Conservation (phyloP, 2,797 vertebrate genomes). For the Bufotes viridis region DNA sequence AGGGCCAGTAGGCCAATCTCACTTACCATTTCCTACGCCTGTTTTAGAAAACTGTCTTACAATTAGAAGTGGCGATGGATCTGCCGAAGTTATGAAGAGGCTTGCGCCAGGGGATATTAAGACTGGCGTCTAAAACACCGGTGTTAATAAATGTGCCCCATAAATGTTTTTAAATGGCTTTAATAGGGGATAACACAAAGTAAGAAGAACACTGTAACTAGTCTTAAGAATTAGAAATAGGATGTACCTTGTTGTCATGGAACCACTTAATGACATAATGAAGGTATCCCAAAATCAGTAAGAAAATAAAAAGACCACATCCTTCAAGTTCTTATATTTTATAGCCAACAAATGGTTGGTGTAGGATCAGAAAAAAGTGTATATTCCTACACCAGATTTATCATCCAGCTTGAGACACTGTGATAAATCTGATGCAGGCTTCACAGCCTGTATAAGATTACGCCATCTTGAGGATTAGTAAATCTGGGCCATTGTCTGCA, state of each 20-base stretch:
- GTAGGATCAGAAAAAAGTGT: no score
- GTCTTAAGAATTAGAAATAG: background rate
- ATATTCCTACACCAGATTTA: no score
- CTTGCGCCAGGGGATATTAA: no score
- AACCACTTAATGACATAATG: background rate
- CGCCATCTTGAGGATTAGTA: no score
- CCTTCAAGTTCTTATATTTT: background rate
- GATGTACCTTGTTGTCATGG: background rate
- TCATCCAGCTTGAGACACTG: no score
- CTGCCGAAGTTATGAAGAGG: no score
- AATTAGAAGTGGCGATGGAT: no score
- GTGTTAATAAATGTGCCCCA: background rate
- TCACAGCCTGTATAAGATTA: no score
- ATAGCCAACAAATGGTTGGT: background rate
- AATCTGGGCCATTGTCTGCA: background rate
- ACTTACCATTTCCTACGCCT: no score
- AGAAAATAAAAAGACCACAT: background rate
- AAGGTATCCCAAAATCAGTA: background rate
- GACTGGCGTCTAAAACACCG: background rate
- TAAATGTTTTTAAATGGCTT: background rate
- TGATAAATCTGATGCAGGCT: no score
- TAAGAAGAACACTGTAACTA: background rate
- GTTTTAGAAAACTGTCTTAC: no score
- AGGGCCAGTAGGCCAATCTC: no score
- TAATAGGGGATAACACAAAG: background rate